phyloP scores from a whole-genome alignment of 2,888 invertebrate genomes.

The Diplolepis rosae region DNA sequence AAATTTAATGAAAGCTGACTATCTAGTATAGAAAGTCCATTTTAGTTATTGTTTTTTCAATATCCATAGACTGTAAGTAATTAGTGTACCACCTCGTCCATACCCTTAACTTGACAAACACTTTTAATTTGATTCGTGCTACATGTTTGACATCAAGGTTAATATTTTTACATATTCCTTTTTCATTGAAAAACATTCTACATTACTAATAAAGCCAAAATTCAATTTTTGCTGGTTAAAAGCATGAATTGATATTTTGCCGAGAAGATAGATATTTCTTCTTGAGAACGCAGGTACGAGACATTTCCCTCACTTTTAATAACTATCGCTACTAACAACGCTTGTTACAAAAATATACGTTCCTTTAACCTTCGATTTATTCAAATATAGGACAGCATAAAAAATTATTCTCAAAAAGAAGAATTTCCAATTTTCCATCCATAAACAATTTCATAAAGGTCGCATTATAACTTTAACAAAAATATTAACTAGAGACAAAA shows the following conservation, averaged over 20 bases:
- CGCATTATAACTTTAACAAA: background rate
- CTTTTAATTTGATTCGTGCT: background rate
- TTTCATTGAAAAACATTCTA: background rate
- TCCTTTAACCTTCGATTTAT: background rate
- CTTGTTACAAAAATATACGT: conserved; percentile 23
- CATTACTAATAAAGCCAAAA: no score
- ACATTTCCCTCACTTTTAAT: conserved; percentile 2
- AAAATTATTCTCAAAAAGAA: background rate
- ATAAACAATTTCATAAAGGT: background rate
- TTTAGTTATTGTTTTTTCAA: no score
- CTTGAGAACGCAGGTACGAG: conserved; percentile 3
- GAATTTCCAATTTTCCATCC: background rate
- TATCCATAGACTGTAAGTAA: no score
- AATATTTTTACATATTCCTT: background rate
- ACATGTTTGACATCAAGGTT: background rate
- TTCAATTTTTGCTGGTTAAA: background rate
- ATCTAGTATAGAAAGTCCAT: no score
- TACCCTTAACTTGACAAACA: background rate
- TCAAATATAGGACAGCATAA: background rate
- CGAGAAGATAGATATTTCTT: background rate
- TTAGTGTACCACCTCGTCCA: no score
- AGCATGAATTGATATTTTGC: background rate
- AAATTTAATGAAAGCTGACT: no score
- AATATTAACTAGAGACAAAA: background rate
- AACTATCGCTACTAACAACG: background rate